Percentiles rank a stretch among this genome's conserved stretches.
These are phyloP conservation scores for Tigriopus japonicus DNA, from an alignment of 1,140 invertebrate genomes.

Conservation along the genomic window DNA sequence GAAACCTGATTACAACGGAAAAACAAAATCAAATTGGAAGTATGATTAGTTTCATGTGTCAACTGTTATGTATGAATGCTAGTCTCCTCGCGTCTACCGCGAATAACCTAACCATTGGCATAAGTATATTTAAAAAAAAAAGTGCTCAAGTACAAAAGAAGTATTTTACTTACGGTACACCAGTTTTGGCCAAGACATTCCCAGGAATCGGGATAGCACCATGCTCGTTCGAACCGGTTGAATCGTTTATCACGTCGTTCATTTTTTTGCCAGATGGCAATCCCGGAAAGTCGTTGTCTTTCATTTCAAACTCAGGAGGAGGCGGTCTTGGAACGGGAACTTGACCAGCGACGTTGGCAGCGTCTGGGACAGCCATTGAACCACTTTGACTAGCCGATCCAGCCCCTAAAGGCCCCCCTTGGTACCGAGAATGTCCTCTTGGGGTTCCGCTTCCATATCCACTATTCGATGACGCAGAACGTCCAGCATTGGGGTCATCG, in stretches of 20 bases:
- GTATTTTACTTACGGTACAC: too few relatives aligned
- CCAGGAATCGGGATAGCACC: neutral
- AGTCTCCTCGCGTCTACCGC: too few relatives aligned
- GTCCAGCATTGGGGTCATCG: neutral
- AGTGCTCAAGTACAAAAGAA: too few relatives aligned
- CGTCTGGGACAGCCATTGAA: neutral
- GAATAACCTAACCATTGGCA: too few relatives aligned
- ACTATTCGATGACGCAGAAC: neutral
- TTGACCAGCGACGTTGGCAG: neutral
- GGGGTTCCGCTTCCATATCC: neutral
- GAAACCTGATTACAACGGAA: neutral
- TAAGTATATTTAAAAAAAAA: too few relatives aligned
- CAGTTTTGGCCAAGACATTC: neutral
- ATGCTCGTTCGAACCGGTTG: neutral
- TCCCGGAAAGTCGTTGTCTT: slow-evolving; percentile 8
- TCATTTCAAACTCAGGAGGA: slow-evolving; percentile 7
- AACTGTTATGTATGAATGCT: too few relatives aligned
- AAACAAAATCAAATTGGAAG: too few relatives aligned
- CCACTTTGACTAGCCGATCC: neutral
- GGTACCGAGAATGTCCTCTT: neutral
- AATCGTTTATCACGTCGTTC: too few relatives aligned
- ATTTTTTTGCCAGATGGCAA: neutral
- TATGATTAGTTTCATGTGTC: too few relatives aligned
- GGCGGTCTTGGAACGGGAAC: neutral
- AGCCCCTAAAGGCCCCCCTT: neutral